These are phyloP conservation scores for Ivindomyrus marchei DNA, from an alignment of 2,113 vertebrate species.

Conservation along the genomic window DNA sequence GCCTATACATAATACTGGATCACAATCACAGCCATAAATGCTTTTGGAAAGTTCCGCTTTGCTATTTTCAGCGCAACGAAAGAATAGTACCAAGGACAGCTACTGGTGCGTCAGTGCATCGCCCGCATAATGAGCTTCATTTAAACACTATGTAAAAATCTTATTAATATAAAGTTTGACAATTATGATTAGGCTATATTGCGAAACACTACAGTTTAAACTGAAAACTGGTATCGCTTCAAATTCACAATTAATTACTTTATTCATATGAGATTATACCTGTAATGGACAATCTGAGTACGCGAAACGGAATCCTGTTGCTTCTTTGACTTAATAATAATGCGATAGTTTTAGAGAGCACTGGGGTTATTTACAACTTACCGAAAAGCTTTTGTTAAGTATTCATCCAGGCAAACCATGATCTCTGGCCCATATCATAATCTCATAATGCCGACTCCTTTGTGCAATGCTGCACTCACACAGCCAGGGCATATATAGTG, in stretches of 20 bases:
- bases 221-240: neutral
- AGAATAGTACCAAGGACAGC: conserved; percentile 12
- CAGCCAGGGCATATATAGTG: neutral
- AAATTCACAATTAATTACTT: neutral
- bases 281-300: neutral
- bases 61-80: neutral
- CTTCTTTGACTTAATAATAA: neutral
- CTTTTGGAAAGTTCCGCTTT: neutral
- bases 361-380: neutral
- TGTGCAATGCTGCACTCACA: neutral
- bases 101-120: neutral
- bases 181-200: neutral
- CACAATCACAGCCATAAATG: neutral
- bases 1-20: neutral
- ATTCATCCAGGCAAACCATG: neutral
- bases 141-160: neutral
- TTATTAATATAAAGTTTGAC: neutral
- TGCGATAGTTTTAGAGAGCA: neutral
- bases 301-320: neutral
- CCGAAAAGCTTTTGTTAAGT: neutral
- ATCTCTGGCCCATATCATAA: neutral
- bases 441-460: neutral
- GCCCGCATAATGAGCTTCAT: neutral
- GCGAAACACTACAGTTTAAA: neutral
- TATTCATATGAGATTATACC: neutral